Percentiles rank a stretch among this genome's conserved stretches.
Evolutionary conservation across 2,113 vertebrate species (phyloP).

Genomic region (Orycteropus afer): DNA sequence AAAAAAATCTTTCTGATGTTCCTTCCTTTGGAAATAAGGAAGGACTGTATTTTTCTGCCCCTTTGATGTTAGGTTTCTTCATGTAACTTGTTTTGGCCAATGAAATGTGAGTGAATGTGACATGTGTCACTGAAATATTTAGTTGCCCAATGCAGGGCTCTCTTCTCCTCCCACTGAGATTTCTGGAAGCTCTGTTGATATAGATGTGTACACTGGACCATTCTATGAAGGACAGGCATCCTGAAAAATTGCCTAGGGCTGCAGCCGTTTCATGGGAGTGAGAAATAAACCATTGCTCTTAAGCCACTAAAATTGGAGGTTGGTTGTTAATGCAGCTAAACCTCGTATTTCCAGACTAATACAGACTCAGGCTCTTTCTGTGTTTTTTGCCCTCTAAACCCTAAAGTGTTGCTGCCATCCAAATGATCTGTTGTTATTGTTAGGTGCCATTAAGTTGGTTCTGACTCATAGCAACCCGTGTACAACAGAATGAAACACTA

Average conservation of each 20-base stretch:
- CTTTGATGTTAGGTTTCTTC: background rate
- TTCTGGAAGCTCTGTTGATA: background rate
- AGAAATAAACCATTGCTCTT: background rate
- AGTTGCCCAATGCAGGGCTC: background rate
- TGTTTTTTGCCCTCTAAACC: background rate
- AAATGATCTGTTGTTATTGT: too few species aligned
- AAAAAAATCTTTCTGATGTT: background rate
- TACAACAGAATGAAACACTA: background rate
- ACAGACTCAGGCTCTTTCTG: background rate
- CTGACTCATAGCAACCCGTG: too few species aligned
- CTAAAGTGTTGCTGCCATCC: background rate
- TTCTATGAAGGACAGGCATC: background rate
- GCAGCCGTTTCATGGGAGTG: background rate
- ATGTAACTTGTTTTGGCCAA: background rate
- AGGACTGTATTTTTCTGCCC: background rate
- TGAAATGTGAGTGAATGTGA: too few species aligned
- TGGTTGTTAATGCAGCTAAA: background rate
- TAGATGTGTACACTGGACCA: too few species aligned
- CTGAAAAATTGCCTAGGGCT: background rate
- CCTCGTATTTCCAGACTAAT: background rate
- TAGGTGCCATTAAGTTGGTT: too few species aligned
- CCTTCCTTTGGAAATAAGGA: background rate
- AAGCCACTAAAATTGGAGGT: background rate
- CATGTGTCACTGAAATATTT: background rate
- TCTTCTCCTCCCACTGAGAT: background rate